A percentile compares a stretch with the other conserved stretches of the same genome.
Conservation (phyloP, 2,888 invertebrate species). For the Crepidodera aurea region DNA sequence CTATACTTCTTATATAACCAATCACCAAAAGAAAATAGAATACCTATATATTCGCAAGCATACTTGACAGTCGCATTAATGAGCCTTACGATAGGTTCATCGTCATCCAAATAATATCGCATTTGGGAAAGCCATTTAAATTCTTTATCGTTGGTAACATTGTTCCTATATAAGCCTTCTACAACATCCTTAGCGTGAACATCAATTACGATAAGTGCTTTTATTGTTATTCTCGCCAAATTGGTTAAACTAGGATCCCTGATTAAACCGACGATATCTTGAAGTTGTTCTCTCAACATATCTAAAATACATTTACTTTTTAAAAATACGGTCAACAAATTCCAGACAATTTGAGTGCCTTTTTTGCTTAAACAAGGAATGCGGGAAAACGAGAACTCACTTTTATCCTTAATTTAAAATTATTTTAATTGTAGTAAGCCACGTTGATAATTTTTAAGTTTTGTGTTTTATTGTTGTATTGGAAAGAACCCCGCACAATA, state of each 20-base stretch:
- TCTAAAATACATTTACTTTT: constrained; percentile 21
- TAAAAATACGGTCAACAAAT: too few relatives aligned
- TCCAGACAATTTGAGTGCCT: too few relatives aligned
- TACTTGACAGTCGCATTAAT: constrained; percentile 82
- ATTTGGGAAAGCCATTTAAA: constrained; percentile 88
- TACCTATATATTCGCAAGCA: constrained; percentile 83
- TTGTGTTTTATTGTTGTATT: too few relatives aligned
- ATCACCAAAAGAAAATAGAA: too few relatives aligned
- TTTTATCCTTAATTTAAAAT: too few relatives aligned
- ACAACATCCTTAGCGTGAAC: constrained; percentile 88
- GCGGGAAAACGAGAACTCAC: too few relatives aligned
- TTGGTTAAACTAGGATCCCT: constrained; percentile 74
- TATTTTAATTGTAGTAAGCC: too few relatives aligned
- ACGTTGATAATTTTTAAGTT: too few relatives aligned
- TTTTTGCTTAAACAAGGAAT: too few relatives aligned
- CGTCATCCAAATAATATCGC: constrained; percentile 75
- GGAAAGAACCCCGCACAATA: too few relatives aligned
- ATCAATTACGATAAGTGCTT: constrained; percentile 84
- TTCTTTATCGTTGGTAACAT: constrained; percentile 75
- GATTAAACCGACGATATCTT: constrained; percentile 78
- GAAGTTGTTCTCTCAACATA: constrained; percentile 67
- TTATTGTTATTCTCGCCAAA: constrained; percentile 78
- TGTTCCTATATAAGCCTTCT: constrained; percentile 69
- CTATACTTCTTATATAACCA: too few relatives aligned
- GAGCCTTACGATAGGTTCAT: constrained; percentile 74